Percentiles rank a stretch among this genome's conserved stretches.
Conservation (phyloP, 2,797 vertebrate genomes). For the Tapirus indicus region DNA sequence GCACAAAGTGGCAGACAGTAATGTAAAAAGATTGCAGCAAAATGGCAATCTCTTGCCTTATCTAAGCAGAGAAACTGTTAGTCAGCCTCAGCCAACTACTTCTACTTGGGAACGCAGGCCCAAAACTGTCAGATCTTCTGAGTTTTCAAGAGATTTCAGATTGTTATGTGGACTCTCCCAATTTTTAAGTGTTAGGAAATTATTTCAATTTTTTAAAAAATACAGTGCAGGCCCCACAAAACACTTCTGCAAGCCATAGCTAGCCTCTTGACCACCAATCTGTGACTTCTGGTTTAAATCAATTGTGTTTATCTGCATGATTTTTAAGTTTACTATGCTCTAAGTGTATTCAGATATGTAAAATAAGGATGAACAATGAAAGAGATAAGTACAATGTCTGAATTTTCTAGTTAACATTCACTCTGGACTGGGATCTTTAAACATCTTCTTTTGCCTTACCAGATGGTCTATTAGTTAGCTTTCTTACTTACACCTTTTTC, state of each 20-base stretch:
- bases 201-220: background rate
- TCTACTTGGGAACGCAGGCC: background rate
- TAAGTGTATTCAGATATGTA: background rate
- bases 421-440: slow-evolving; percentile 2
- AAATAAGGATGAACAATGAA: slow-evolving; percentile 44
- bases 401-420: background rate
- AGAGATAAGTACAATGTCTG: background rate
- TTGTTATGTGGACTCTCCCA: slow-evolving; percentile 9
- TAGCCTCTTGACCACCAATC: background rate
- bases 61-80: background rate
- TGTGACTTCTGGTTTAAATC: slow-evolving; percentile 3
- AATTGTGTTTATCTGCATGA: background rate
- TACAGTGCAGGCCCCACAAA: background rate
- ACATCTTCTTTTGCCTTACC: slow-evolving; percentile 13
- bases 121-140: background rate
- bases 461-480: background rate
- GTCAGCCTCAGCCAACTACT: background rate
- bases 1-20: background rate
- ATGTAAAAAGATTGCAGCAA: background rate
- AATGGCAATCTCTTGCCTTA: background rate
- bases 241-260: background rate
- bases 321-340: slow-evolving; percentile 7
- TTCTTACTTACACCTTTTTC: slow-evolving; percentile 93
- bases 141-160: slow-evolving; percentile 48
- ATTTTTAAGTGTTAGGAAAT: slow-evolving; percentile 35